Percentiles rank a stretch among this genome's conserved stretches.
Evolutionary conservation across 2,888 invertebrate genomes (phyloP).

Genomic region (Sphaerophoria taeniata): DNA sequence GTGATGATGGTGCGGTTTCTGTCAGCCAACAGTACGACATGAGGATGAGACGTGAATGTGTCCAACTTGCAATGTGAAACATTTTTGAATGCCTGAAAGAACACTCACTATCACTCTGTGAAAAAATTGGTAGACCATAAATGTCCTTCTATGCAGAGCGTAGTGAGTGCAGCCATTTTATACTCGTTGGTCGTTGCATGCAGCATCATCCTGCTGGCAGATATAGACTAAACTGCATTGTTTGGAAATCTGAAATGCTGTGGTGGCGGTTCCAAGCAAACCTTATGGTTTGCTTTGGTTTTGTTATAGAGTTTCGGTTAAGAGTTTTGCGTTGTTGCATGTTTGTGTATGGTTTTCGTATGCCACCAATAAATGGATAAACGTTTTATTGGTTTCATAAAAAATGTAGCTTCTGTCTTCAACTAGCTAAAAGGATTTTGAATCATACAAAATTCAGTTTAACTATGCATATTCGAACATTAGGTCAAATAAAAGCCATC

Average conservation of each 20-base stretch:
- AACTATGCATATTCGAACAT: too few species aligned
- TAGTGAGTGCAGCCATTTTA: slow-evolving; percentile 45
- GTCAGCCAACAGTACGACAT: not conserved
- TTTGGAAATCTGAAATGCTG: slow-evolving; percentile 37
- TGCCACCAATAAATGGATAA: slow-evolving; percentile 10
- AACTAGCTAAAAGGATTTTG: slow-evolving; percentile 24
- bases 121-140: slow-evolving; percentile 60
- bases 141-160: slow-evolving; percentile 61
- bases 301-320: slow-evolving; percentile 1
- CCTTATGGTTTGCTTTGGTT: slow-evolving; percentile 17
- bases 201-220: not conserved
- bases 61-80: slow-evolving; percentile 49
- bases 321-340: not conserved
- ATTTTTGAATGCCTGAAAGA: slow-evolving; percentile 45
- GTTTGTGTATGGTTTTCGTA: not conserved
- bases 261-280: slow-evolving; percentile 29
- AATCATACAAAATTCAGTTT: too few species aligned
- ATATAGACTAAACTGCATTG: slow-evolving; percentile 31
- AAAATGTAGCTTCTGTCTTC: slow-evolving; percentile 28
- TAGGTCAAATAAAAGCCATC: too few species aligned
- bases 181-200: not conserved
- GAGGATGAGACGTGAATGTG: slow-evolving; percentile 22
- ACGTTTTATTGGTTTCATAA: slow-evolving; percentile 35
- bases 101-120: slow-evolving; percentile 31
- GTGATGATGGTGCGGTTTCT: slow-evolving; percentile 27